Percentiles rank a stretch among this genome's conserved stretches.
These are phyloP conservation scores for Cheilinus undulatus DNA, from an alignment of 2,113 vertebrate genomes.

Conservation along the genomic window DNA sequence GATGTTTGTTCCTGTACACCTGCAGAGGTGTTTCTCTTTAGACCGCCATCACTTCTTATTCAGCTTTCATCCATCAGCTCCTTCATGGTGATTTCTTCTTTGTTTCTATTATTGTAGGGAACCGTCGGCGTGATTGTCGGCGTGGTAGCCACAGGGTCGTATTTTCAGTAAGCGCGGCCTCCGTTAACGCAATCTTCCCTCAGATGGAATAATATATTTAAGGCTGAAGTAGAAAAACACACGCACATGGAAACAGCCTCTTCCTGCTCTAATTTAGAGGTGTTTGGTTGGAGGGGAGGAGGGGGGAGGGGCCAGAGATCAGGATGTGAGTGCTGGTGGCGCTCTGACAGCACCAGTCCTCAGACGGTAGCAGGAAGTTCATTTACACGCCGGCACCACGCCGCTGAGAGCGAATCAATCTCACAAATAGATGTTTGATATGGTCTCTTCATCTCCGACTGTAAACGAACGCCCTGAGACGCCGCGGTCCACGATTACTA, in stretches of 20 bases:
- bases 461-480: conserved; percentile 16
- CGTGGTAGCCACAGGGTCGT: conserved; percentile 21
- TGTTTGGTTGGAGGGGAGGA: conserved; percentile 38
- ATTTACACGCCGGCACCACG: conserved; percentile 33
- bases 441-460: conserved; percentile 9
- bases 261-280: conserved; percentile 57
- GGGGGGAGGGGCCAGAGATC: conserved; percentile 32
- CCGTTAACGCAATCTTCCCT: conserved; percentile 32
- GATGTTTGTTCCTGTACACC: conserved; percentile 14
- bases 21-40: conserved; percentile 27
- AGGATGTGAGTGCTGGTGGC: conserved; percentile 36
- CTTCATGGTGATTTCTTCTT: conserved; percentile 50
- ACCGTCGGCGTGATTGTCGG: neutral
- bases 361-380: conserved; percentile 20
- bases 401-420: conserved; percentile 19
- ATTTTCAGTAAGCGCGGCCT: conserved; percentile 33
- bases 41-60: conserved; percentile 45
- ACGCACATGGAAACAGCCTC: conserved; percentile 1
- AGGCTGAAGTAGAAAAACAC: neutral
- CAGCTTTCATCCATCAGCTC: conserved; percentile 58
- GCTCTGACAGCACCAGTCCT: conserved; percentile 45
- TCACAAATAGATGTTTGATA: conserved; percentile 34
- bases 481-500: neutral
- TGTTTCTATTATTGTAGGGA: conserved; percentile 31
- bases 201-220: conserved; percentile 36